phyloP scores from a whole-genome alignment of 1,140 invertebrate species.

The Meloidogyne hapla region DNA sequence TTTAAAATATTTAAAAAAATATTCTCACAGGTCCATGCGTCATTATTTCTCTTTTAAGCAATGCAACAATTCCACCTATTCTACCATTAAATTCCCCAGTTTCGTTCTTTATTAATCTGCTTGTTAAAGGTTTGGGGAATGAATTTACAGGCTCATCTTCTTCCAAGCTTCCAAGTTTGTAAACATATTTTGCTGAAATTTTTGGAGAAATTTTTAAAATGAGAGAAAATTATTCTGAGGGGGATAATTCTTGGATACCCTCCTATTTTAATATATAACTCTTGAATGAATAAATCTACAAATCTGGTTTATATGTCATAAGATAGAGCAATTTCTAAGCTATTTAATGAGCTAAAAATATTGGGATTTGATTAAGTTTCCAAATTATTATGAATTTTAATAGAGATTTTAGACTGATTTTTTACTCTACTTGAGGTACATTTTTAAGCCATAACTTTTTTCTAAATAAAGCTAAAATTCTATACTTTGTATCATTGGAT shows the following conservation, averaged over 20 bases:
- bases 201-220: not conserved
- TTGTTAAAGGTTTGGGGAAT: constrained; percentile 16
- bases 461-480: not conserved
- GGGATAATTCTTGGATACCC: not conserved
- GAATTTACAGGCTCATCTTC: not conserved
- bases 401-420: no score
- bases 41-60: constrained; percentile 25
- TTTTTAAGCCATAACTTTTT: not conserved
- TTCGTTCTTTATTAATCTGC: constrained; percentile 12
- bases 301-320: no score
- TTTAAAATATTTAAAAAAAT: not conserved
- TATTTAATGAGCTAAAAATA: no score
- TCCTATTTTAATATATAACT: no score
- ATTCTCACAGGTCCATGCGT: constrained; percentile 13
- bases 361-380: no score
- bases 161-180: constrained; percentile 33
- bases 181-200: constrained; percentile 37
- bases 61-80: constrained; percentile 5
- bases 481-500: not conserved
- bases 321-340: no score
- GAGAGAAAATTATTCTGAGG: no score
- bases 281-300: no score
- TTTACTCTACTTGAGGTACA: no score
- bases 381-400: no score
- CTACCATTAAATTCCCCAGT: constrained; percentile 10